phyloP scores from a whole-genome alignment of 2,113 vertebrate genomes.

The Odontesthes bonariensis region DNA sequence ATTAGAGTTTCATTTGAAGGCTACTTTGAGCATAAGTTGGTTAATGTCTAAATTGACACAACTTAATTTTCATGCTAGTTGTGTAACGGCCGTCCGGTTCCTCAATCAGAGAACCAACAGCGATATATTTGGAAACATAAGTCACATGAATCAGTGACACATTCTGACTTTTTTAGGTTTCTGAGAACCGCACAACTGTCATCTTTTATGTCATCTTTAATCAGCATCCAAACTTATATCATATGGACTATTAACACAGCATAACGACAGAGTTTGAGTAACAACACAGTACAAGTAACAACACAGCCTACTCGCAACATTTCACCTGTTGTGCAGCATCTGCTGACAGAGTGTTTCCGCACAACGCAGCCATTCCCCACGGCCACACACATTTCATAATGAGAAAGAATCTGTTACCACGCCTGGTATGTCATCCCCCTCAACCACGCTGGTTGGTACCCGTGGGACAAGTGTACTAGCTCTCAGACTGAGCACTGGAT shows the following conservation, averaged over 20 bases:
- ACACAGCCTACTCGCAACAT: not conserved
- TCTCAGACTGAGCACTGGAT: conserved; percentile 44
- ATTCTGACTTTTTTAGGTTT: conserved; percentile 20
- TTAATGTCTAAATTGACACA: not conserved
- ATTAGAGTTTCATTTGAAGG: conserved; percentile 1
- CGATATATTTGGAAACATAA: conserved; percentile 44
- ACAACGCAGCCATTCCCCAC: conserved; percentile 20
- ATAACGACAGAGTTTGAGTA: not conserved
- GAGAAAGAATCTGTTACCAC: conserved; percentile 78
- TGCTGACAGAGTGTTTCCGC: conserved; percentile 36
- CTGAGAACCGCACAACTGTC: conserved; percentile 16
- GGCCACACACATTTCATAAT: conserved; percentile 72
- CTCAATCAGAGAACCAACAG: conserved; percentile 24
- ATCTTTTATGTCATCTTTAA: not conserved
- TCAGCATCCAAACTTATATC: not conserved
- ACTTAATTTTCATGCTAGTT: not conserved
- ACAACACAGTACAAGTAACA: conserved; percentile 3
- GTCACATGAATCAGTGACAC: conserved; percentile 39
- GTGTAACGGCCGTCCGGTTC: conserved; percentile 15
- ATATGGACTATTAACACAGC: not conserved
- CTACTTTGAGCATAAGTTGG: not conserved
- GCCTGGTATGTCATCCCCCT: conserved; percentile 73
- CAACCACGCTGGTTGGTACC: conserved; percentile 48
- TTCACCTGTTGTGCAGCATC: conserved; percentile 31
- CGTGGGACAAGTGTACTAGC: conserved; percentile 44